Conservation (phyloP, 1,140 invertebrate genomes). For the Platyura marginata region DNA sequence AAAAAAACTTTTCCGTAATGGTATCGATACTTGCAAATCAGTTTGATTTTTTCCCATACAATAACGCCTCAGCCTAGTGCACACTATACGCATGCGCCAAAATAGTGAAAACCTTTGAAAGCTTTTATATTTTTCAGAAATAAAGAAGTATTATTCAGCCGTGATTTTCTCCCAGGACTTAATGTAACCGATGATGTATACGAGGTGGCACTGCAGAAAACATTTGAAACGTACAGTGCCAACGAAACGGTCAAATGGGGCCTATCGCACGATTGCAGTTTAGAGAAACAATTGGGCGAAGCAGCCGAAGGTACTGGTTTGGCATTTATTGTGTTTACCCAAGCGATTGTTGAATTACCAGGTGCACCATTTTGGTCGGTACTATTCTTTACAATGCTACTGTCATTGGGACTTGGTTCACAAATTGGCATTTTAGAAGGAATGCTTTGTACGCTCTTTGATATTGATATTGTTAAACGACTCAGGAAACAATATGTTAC, state of each 20-base stretch:
- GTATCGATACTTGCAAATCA: no score
- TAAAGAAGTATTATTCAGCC: slow-evolving; percentile 31
- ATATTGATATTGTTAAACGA: slow-evolving; percentile 74
- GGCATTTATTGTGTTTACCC: slow-evolving; percentile 82
- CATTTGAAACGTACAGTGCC: slow-evolving; percentile 24
- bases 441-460: slow-evolving; percentile 83
- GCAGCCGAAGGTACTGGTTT: slow-evolving; percentile 85
- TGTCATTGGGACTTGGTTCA: slow-evolving; percentile 74
- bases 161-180: slow-evolving; percentile 25
- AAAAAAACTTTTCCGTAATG: no score
- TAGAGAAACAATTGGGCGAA: slow-evolving; percentile 22
- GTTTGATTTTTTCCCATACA: no score
- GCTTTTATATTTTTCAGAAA: slow-evolving; percentile 34
- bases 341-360: slow-evolving; percentile 78
- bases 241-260: slow-evolving; percentile 9
- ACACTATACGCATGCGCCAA: no score
- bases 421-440: slow-evolving; percentile 86
- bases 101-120: no score
- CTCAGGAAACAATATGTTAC: slow-evolving; percentile 75
- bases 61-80: no score
- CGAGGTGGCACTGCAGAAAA: slow-evolving; percentile 22
- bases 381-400: slow-evolving; percentile 82
- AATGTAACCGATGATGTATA: slow-evolving; percentile 36
- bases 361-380: slow-evolving; percentile 83
- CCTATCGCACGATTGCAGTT: neutral